Evolutionary conservation across 2,888 invertebrate genomes (phyloP).

Genomic region (Ptychoptera contaminata): DNA sequence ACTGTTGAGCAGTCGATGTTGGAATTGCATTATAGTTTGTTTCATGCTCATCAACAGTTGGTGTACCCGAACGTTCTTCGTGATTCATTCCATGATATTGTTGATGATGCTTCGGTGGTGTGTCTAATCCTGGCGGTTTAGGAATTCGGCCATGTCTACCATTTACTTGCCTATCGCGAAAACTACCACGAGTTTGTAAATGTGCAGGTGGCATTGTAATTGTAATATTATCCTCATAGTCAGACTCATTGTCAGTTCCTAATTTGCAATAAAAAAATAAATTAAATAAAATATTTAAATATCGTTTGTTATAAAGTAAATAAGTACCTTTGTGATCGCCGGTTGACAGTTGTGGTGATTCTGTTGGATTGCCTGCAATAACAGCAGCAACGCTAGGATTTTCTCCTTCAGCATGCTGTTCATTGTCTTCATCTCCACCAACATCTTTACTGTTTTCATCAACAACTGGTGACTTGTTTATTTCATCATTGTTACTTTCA

Average conservation of each 20-base stretch:
- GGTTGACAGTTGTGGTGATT: slow-evolving; percentile 2
- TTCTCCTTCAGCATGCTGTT: slow-evolving; percentile 1
- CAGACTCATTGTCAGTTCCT: slow-evolving; percentile 30
- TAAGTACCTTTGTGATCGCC: slow-evolving; percentile 5
- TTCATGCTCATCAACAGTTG: slow-evolving; percentile 47
- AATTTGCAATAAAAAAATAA: too few relatives aligned
- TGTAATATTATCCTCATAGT: slow-evolving; percentile 43
- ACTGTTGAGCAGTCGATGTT: slow-evolving; percentile 8
- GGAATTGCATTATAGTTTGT: slow-evolving; percentile 14
- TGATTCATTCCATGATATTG: slow-evolving; percentile 10
- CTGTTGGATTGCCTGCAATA: not conserved
- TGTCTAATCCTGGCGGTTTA: slow-evolving; percentile 34
- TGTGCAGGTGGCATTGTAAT: slow-evolving; percentile 37
- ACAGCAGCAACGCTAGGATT: not conserved
- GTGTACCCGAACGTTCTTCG: slow-evolving; percentile 54
- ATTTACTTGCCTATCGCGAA: slow-evolving; percentile 13
- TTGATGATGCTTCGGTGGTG: slow-evolving; percentile 22
- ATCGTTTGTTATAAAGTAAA: not conserved
- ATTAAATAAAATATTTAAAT: not conserved
- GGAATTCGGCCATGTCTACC: slow-evolving; percentile 16
- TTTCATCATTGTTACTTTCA: too few relatives aligned
- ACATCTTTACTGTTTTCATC: too few relatives aligned
- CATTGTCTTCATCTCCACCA: not conserved
- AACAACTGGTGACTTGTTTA: too few relatives aligned
- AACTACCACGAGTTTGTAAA: slow-evolving; percentile 14